phyloP scores from a whole-genome alignment of 2,113 vertebrate genomes.

The Rhabdomys dilectus region DNA sequence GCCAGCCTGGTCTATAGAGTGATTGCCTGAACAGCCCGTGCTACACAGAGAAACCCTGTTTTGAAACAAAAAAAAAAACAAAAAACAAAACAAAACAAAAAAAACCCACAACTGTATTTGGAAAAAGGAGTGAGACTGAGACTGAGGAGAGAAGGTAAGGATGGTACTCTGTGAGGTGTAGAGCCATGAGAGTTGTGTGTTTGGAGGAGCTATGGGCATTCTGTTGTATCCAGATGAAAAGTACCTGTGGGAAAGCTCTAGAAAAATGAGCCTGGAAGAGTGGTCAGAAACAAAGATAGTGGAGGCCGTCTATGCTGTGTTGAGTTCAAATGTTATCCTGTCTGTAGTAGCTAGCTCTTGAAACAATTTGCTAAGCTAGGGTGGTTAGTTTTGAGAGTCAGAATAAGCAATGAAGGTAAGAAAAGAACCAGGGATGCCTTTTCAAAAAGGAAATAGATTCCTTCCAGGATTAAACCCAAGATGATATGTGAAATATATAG shows the following conservation, averaged over 20 bases:
- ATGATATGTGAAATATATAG: conserved; percentile 14
- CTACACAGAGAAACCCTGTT: background rate
- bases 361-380: background rate
- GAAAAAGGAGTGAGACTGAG: background rate
- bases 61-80: background rate
- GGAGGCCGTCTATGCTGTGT: background rate
- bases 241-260: background rate
- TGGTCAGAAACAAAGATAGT: background rate
- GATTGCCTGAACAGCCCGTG: background rate
- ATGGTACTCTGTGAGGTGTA: background rate
- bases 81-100: background rate
- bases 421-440: conserved; percentile 32
- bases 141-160: background rate
- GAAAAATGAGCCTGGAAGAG: conserved; percentile 33
- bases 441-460: conserved; percentile 47
- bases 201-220: background rate
- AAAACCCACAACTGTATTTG: conserved; percentile 1
- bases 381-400: conserved; percentile 21
- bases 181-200: background rate
- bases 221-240: background rate
- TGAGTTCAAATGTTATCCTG: conserved; percentile 28
- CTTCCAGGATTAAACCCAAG: conserved; percentile 1
- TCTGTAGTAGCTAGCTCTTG: conserved; percentile 4
- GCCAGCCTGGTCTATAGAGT: background rate
- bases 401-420: conserved; percentile 22